phyloP scores from a whole-genome alignment of 2,888 invertebrate genomes.

The Cordilura impudica region DNA sequence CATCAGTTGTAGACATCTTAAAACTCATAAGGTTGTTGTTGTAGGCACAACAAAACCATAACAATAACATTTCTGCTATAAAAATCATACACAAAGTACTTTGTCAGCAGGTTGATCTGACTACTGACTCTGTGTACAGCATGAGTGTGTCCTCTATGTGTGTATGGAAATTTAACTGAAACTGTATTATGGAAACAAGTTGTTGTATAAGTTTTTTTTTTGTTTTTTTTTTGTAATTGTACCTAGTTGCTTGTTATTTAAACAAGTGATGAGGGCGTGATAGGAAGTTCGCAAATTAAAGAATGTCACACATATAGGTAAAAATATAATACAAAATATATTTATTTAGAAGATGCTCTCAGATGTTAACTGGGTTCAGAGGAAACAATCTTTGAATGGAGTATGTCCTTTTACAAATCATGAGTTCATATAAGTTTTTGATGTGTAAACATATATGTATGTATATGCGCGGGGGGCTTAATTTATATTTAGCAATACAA shows the following conservation, averaged over 20 bases:
- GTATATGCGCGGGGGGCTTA: too few species aligned
- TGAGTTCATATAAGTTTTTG: too few species aligned
- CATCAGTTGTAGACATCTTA: conserved; percentile 52
- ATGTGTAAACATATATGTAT: too few species aligned
- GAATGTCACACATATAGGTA: too few species aligned
- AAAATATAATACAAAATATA: too few species aligned
- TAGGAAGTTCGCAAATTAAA: too few species aligned
- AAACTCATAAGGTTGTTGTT: conserved; percentile 59
- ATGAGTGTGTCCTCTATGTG: neutral
- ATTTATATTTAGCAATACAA: too few species aligned
- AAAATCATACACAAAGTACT: conserved; percentile 26
- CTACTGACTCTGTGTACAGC: conserved; percentile 24
- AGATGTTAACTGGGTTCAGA: too few species aligned
- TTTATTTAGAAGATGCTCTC: too few species aligned
- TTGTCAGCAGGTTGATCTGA: conserved; percentile 50
- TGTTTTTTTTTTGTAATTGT: neutral
- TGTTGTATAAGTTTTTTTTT: conserved; percentile 13
- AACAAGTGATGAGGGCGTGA: neutral
- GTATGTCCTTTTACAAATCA: too few species aligned
- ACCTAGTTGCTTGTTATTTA: too few species aligned
- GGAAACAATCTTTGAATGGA: too few species aligned
- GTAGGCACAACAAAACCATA: conserved; percentile 39
- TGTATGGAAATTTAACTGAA: neutral
- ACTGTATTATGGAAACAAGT: conserved; percentile 21
- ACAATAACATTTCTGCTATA: neutral